Conservation (phyloP, 2,888 invertebrate species). For the Desoria tigrina region DNA sequence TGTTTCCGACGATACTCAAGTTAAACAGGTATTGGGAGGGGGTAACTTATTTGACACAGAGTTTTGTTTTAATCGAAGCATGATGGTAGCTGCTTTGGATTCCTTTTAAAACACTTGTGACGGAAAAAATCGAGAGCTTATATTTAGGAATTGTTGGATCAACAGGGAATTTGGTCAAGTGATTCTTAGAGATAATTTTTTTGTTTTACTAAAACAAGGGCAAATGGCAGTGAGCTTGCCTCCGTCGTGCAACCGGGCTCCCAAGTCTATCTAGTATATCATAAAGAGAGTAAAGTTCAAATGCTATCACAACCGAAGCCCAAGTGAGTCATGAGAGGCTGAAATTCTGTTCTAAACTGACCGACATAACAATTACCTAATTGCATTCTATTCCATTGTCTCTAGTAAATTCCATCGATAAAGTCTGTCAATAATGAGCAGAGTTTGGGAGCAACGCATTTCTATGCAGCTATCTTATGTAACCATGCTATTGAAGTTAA, state of each 20-base stretch:
- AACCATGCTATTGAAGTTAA: no score
- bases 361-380: background rate
- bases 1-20: no score
- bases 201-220: conserved; percentile 2
- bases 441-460: background rate
- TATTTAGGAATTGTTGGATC: no score
- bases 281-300: conserved; percentile 8
- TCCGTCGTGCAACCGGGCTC: conserved; percentile 2
- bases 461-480: no score
- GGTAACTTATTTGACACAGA: no score
- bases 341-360: conserved; percentile 11
- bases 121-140: no score
- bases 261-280: conserved; percentile 9
- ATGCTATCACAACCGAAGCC: conserved; percentile 23
- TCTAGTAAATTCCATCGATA: background rate
- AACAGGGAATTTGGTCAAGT: conserved; percentile 13
- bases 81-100: no score
- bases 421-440: background rate
- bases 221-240: conserved; percentile 32
- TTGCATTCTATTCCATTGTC: background rate
- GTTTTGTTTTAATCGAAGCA: no score
- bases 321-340: conserved; percentile 20
- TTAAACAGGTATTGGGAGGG: no score
- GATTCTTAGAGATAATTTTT: background rate
- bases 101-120: no score